Base-by-base conservation (phyloP, 1,140 invertebrate species). In the Nebria ingens region DNA sequence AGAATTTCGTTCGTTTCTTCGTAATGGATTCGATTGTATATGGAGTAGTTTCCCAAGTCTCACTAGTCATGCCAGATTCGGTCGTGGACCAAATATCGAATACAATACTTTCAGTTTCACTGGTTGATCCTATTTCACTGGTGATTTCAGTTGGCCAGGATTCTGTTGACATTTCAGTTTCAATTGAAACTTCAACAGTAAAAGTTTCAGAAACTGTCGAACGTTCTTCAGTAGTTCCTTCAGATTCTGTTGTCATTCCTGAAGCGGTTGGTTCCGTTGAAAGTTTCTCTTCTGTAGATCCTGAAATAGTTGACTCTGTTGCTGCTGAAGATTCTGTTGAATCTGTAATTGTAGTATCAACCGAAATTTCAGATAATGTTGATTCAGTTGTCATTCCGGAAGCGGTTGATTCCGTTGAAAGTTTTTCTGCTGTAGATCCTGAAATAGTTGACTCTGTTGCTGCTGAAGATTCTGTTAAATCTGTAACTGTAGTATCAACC, bases 1-100 rank as follows among this genome's bases (percentile, higher is more conserved):
- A 86, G 61, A 86, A 88, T 65, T 82, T 82, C 34, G 71, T 70
- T 12, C 71, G 61, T 57, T 73, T 77, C 42, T 72, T 58, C 2
- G 70, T 71, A 55, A 80, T 68, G 17, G 76, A 71, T 0, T 68
- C 68, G 0, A 34, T 34, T n/a, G 76, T 78, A 17, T 76, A 66
- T 1, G 72, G 63, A n/a, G 73, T 67, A 17, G 64, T 70, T 9
- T 58, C 61, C 19, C 68, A 68, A 15, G 56, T 21, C 6, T 13
- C 29, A 45, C 58, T 57, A 9, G 25, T 9, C 6, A 20, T 19
- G 19, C 13, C 56, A 53, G 54, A 51, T 61, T 65, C 58, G 25
- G 67, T 65, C 2, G 72, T 63, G 21, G 66, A 64, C 67, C 71
- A 74, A 25, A 75, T 72, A 52, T 73, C 71, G 11, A 56, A 58